A percentile compares a stretch with the other conserved stretches of the same genome.
These are phyloP conservation scores for Leguminivora glycinivorella DNA, from an alignment of 1,140 invertebrate species.

Conservation along the genomic window DNA sequence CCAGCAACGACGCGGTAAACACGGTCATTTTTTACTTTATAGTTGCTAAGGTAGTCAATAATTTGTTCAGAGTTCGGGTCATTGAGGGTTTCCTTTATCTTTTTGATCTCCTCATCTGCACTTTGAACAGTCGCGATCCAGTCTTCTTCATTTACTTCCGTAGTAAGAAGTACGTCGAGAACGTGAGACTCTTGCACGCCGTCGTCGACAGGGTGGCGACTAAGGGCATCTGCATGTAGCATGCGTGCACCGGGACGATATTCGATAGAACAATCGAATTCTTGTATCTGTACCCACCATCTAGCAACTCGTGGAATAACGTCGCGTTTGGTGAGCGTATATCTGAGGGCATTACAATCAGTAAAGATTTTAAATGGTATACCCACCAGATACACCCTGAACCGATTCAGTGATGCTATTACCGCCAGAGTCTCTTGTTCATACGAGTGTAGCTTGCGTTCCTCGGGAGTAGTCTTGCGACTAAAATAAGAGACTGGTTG, in stretches of 20 bases:
- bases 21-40: slow-evolving; percentile 32
- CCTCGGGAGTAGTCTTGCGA: slow-evolving; percentile 30
- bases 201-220: slow-evolving; percentile 36
- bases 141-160: slow-evolving; percentile 32
- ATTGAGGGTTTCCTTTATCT: slow-evolving; percentile 36
- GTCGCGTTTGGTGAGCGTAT: slow-evolving; percentile 42
- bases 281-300: slow-evolving; percentile 51
- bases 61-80: slow-evolving; percentile 27
- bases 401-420: too few relatives aligned
- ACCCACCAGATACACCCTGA: too few relatives aligned
- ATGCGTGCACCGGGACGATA: slow-evolving; percentile 48
- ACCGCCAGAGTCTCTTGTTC: slow-evolving; percentile 51
- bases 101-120: slow-evolving; percentile 33
- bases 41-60: slow-evolving; percentile 32
- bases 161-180: slow-evolving; percentile 27
- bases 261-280: slow-evolving; percentile 49
- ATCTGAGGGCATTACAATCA: slow-evolving; percentile 45
- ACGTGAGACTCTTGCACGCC: slow-evolving; percentile 12
- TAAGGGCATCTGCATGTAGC: slow-evolving; percentile 57
- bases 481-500: slow-evolving; percentile 33
- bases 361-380: too few relatives aligned
- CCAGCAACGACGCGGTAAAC: slow-evolving; percentile 41
- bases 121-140: slow-evolving; percentile 43
- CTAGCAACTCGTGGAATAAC: slow-evolving; percentile 41
- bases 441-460: slow-evolving; percentile 37